A percentile compares a stretch with the other conserved stretches of the same genome.
phyloP scores from a whole-genome alignment of 2,888 invertebrate species.

The Aspidiotus rigidus region DNA sequence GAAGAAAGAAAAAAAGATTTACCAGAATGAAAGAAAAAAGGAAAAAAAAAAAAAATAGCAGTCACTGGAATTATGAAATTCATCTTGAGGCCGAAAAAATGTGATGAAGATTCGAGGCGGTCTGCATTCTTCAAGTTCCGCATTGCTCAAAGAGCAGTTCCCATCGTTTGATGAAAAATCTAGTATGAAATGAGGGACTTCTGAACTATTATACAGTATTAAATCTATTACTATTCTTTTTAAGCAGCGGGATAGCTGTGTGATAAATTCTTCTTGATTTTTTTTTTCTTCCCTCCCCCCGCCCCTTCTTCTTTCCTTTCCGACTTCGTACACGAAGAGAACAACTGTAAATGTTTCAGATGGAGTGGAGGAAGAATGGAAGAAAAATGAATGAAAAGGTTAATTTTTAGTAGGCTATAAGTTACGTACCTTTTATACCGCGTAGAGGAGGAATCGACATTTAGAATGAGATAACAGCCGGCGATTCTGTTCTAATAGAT shows the following conservation, averaged over 20 bases:
- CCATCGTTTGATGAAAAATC: slow-evolving; percentile 25
- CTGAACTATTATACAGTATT: neutral
- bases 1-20: slow-evolving; percentile 12
- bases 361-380: neutral
- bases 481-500: too few species aligned
- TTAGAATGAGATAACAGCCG: too few species aligned
- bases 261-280: slow-evolving; percentile 12
- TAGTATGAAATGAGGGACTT: neutral
- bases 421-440: too few species aligned
- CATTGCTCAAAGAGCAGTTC: slow-evolving; percentile 28
- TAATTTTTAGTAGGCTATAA: neutral
- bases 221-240: slow-evolving; percentile 9
- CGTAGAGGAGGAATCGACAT: too few species aligned
- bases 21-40: slow-evolving; percentile 2
- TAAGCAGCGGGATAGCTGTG: slow-evolving; percentile 11
- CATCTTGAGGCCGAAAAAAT: slow-evolving; percentile 28
- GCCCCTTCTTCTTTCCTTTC: neutral
- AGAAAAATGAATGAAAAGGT: slow-evolving; percentile 4
- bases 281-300: neutral
- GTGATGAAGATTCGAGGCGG: slow-evolving; percentile 32
- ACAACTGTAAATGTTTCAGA: too few species aligned
- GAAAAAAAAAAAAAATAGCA: slow-evolving; percentile 23
- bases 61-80: slow-evolving; percentile 30
- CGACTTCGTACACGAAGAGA: neutral
- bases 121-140: slow-evolving; percentile 33